These are phyloP conservation scores for Trachymyrmex septentrionalis DNA, from an alignment of 1,140 invertebrate species.

Conservation along the genomic window DNA sequence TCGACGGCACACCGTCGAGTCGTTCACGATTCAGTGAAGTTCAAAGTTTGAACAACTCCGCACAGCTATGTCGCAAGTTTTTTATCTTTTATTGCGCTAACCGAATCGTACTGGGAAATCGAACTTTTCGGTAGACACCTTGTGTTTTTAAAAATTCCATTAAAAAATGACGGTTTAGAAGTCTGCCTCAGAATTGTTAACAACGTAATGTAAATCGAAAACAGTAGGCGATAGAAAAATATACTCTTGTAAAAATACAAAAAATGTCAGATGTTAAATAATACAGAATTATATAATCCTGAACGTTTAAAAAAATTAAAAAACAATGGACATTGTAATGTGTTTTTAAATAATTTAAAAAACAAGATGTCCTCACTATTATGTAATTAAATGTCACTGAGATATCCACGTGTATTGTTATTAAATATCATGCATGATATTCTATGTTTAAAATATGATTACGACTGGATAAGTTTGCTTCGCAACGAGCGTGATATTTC, in stretches of 20 bases:
- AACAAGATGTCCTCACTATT: background rate
- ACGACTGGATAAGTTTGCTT: background rate
- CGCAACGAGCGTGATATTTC: constrained; percentile 8
- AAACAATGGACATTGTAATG: background rate
- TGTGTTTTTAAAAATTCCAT: constrained; percentile 3
- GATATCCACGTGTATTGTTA: background rate
- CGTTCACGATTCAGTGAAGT: constrained; percentile 28
- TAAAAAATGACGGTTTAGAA: constrained; percentile 26
- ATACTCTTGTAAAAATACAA: background rate
- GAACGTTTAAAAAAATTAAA: background rate
- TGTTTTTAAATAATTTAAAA: background rate
- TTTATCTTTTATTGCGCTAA: constrained; percentile 44
- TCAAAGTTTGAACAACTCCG: constrained; percentile 22
- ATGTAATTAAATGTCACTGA: background rate
- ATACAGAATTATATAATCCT: background rate
- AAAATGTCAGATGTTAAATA: background rate
- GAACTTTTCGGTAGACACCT: constrained; percentile 17
- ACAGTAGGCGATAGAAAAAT: background rate
- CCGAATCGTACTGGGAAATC: constrained; percentile 42
- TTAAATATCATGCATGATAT: background rate
- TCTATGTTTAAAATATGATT: background rate
- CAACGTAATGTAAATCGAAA: background rate
- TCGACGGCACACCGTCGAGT: background rate
- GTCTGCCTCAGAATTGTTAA: background rate
- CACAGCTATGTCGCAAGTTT: constrained; percentile 25